Conservation (phyloP, 2,888 invertebrate genomes). For the Xanthorhoe designata region DNA sequence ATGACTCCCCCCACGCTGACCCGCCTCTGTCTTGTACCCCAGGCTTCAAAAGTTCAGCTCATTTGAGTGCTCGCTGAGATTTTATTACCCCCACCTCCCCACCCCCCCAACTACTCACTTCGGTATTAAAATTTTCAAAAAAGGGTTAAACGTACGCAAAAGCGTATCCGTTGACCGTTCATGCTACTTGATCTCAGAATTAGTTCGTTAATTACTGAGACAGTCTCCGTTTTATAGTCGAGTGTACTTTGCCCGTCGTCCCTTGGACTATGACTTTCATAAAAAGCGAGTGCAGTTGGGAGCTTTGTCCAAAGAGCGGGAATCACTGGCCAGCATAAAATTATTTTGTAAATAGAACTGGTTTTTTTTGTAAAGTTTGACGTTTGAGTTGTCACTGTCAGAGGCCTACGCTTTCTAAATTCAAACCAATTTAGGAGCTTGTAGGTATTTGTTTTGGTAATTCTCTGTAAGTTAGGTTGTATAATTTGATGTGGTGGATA, state of each 20-base stretch:
- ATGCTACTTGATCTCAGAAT: conserved; percentile 76
- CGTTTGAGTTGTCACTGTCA: conserved; percentile 16
- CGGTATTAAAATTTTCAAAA: conserved; percentile 75
- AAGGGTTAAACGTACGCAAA: conserved; percentile 76
- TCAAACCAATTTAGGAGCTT: neutral
- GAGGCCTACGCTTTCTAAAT: neutral
- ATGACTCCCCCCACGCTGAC: conserved; percentile 80
- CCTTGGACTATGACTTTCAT: conserved; percentile 35
- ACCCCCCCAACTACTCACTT: conserved; percentile 79
- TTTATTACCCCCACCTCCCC: conserved; percentile 83
- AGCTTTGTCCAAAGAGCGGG: conserved; percentile 32
- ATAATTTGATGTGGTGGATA: neutral
- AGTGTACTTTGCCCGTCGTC: conserved; percentile 38
- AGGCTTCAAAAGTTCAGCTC: conserved; percentile 85
- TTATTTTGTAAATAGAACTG: conserved; percentile 28
- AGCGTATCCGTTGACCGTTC: conserved; percentile 76
- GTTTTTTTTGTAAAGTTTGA: conserved; percentile 25
- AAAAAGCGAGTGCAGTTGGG: conserved; percentile 31
- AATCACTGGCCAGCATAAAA: conserved; percentile 22
- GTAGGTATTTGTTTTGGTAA: neutral
- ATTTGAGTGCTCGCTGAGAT: conserved; percentile 84
- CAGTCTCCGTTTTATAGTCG: conserved; percentile 57
- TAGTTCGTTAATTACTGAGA: conserved; percentile 74
- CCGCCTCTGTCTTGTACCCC: conserved; percentile 80
- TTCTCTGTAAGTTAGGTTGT: too few relatives aligned